Evolutionary conservation across 2,113 vertebrate species (phyloP), one percentile per base, ranked within the genome.

Genomic region (Perccottus glenii): DNA sequence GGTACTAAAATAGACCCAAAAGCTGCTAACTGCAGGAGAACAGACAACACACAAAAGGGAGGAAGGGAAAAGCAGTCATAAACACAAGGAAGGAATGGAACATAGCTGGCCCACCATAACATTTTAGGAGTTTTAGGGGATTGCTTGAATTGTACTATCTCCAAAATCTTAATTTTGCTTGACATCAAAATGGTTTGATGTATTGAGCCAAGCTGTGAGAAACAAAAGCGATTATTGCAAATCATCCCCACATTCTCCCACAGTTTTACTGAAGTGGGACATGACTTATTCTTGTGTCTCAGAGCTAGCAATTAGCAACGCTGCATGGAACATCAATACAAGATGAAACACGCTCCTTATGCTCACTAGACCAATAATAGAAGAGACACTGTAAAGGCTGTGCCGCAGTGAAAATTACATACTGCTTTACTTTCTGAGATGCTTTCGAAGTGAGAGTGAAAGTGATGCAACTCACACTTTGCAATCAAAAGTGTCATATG

Each of bases 161-260:
- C 60, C 12, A 5, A 57, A 59, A 42, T 56, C 51, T 66, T 84
- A 57, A 76, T 75, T 68, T 40, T 46, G 79, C 84, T 83, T 77
- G 66, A 27, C 68, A 72, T 85, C 49, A 75, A 78, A 56, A 70
- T 44, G 60, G 61, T 79, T 75, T 61, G 70, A 87, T 81, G 72
- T 81, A 76, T 83, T 11, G 6, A 60, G 71, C 42, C 32, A 62
- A 57, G 60, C 62, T 65, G 36, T 66, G 50, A 12, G 58, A 69
- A 69, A 79, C 55, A 61, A 70, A 78, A 64, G 0, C 50, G 78
- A 77, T 85, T 50, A 85, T 78, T 75, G 62, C 69, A 70, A 51
- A 78, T 82, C 71, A 78, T 35, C 58, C 19, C 19, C 19, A 27
- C 19, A 27, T 27, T 27, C 19, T 56, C 50, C 60, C 4, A 4